Base-by-base conservation (phyloP, 1,140 invertebrate species). In the Neodiprion fabricii region DNA sequence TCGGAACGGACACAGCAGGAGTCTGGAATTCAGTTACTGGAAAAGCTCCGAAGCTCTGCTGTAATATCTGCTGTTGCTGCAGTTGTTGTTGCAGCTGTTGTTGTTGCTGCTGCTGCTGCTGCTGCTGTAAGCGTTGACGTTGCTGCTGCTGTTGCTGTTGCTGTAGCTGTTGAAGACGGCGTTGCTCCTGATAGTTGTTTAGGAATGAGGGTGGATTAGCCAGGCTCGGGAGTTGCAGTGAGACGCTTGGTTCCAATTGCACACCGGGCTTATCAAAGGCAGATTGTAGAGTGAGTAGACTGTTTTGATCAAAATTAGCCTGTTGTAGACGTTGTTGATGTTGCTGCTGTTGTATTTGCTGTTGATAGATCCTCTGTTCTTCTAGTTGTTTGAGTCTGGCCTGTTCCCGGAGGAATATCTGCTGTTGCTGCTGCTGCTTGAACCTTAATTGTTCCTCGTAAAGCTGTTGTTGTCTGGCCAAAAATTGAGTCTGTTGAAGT, bases 401-500 rank as follows among this genome's bases (percentile, higher is more conserved):
- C 72, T 89, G 86, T 72, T 91, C 87, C 40, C 90, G 86, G 23
- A 88, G 82, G 49, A 85, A 83, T 77, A 86, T 76, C 72, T 84
- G 82, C 87, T 89, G 89, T 74, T 89, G 88, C 74, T 92, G 90
- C 23, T 90, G 86, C 68, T 91, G 85, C 74, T 89, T 87, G 68
- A 85, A 81, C n/a, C 86, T 79, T 9, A 88, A 14, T 11, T 89
- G 89, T 72, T 91, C 87, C 72, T 91, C 89, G 70, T 90, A 89
- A 1, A 91, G 80, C 74, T 92, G 90, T 79, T 92, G 91, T 77
- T 92, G 90, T 76, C 83, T 81, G 1, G 91, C 84, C 11, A 94
- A 85, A 72, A 93, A 87, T 77, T 94, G 91, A 65, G 94, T 91
- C 78, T 94, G 93, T 79, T 94, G 92, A 72, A 90, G 89, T 80